Base-by-base conservation (phyloP, 2,113 vertebrate species). In the Xyrauchen texanus region DNA sequence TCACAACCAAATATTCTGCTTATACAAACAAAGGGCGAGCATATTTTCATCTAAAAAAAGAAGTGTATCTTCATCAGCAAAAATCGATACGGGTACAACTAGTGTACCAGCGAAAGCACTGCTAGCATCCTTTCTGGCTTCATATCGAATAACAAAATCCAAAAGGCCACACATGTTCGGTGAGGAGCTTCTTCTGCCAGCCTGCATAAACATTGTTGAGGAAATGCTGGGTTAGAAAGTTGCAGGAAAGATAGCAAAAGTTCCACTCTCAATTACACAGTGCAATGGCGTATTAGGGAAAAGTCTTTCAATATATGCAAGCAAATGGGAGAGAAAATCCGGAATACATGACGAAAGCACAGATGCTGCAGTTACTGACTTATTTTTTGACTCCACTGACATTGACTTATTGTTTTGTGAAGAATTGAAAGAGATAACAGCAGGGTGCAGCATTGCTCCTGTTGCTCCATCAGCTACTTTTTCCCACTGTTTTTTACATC, bases 131-230 rank as follows among this genome's bases (percentile, higher is more conserved):
- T n/a, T n/a, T n/a, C n/a, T n/a, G n/a, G n/a, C 60, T 62, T n/a
- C 60, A 62, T 62, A 16, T 21, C 15, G 60, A 62, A 62, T 62
- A 5, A 8, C 60, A 62, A 62, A 62, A 62, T 62, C 60, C 60
- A 62, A 62, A 61, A 62, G 13, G 16, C 60, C 60, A 62, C 60
- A 62, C n/a, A 62, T 8, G 4, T 16, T 62, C 15, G 60, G 60
- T 16, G 15, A 62, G 60, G 60, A 15, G n/a, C 60, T 62, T 62
- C 60, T 62, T n/a, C 60, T 62, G 60, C 60, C n/a, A 8, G 60
- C 60, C n/a, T 62, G 60, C 60, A 62, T 15, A 62, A 16, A 62
- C 16, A 62, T 62, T 8, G 60, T 62, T 62, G 60, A 62, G n/a
- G n/a, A n/a, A n/a, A n/a, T n/a, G n/a, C n/a, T n/a, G n/a, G n/a